Base-by-base conservation (phyloP, 1,140 invertebrate species). In the Drosophila ercepeae region DNA sequence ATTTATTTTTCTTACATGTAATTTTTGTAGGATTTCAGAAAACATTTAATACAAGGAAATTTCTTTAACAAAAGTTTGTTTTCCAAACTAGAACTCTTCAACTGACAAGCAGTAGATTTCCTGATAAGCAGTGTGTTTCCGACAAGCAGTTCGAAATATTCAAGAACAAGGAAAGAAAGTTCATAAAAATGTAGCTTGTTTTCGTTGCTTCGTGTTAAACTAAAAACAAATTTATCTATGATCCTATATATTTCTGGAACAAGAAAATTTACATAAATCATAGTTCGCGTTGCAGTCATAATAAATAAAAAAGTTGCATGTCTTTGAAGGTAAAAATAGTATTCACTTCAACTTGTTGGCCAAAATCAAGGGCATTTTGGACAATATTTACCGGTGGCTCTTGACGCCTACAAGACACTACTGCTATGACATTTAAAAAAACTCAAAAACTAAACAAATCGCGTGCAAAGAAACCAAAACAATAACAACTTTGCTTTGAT, bases 341-440 rank as follows among this genome's bases (percentile, higher is more conserved):
- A 32, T 7, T 5, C 14, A 39, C 36, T 2, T 7, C 36, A 13
- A 16, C 4, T 3, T 32, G 23, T 11, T 41, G 39, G 3, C 29
- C 16, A 55, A 58, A 75, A 25, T 44, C 36, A 58, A 45, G 39
- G 54, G 13, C 42, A 64, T 19, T 58, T 58, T 52, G 8, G 32
- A 52, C 32, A 52, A 29, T 29, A 48, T 50, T 69, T 54, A 44
- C 23, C 53, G 51, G 53, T 50, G 7, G 50, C 23, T 36, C 45
- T 60, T 64, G 7, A 19, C 29, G 42, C 36, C 29, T 36, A 36
- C 42, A 34, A 45, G 27, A 50, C 23, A 46, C 29, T 29, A 13
- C 1, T 9, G 23, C 16, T 36, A 16, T 34, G 32, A 14, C 29
- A 39, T 18, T 46, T 42, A 32, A 55, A 34, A 51, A 25, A 48